These are phyloP conservation scores for Brachypodius melanocephalos DNA, from an alignment of 2,113 vertebrate genomes.

Conservation along the genomic window DNA sequence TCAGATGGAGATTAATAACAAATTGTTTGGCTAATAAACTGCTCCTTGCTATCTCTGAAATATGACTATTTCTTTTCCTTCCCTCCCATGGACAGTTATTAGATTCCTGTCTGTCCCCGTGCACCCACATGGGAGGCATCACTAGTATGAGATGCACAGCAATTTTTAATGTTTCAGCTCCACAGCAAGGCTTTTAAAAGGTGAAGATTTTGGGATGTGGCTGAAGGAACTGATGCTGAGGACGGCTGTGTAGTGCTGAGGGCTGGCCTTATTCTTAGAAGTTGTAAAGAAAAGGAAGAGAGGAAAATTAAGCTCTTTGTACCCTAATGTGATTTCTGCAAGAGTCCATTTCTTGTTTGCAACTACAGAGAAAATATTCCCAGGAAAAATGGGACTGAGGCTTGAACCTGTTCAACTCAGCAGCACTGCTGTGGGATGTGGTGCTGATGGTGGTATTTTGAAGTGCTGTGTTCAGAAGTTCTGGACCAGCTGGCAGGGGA, in stretches of 20 bases:
- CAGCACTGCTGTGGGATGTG: background rate
- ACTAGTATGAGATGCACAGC: background rate
- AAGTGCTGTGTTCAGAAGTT: background rate
- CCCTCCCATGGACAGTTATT: background rate
- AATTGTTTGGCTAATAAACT: conserved; percentile 47
- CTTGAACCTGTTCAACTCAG: background rate
- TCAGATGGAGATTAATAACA: conserved; percentile 31
- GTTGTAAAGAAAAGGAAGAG: background rate
- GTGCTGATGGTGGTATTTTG: background rate
- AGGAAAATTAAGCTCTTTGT: background rate
- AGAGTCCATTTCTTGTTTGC: background rate
- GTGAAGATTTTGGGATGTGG: background rate
- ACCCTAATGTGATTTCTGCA: background rate
- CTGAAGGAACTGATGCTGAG: background rate
- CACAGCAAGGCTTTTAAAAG: background rate
- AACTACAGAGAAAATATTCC: background rate
- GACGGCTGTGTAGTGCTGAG: background rate
- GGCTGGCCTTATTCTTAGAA: background rate
- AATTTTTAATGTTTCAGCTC: background rate
- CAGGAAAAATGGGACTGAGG: background rate
- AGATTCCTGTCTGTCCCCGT: background rate
- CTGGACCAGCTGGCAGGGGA: background rate
- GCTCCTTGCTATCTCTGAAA: background rate
- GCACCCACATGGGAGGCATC: background rate
- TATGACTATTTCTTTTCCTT: background rate